A percentile compares a stretch with the other conserved stretches of the same genome.
phyloP scores from a whole-genome alignment of 1,140 invertebrate species.

The Centruroides vittatus region DNA sequence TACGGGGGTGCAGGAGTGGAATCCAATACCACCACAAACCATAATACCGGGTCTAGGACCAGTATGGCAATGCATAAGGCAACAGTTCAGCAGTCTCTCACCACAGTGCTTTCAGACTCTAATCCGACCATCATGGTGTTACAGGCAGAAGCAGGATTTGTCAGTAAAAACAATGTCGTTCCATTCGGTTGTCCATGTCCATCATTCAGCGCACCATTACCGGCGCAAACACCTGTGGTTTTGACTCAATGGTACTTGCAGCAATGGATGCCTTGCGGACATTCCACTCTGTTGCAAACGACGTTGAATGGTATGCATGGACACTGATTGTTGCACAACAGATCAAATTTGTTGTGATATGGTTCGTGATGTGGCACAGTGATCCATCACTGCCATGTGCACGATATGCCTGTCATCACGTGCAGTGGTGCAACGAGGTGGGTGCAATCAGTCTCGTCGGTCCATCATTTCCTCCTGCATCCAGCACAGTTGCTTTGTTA shows the following conservation, averaged over 20 bases:
- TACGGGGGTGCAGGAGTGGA: neutral
- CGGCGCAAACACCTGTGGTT: neutral
- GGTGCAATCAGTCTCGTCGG: neutral
- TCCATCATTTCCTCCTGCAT: neutral
- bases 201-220: neutral
- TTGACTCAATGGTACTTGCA: neutral
- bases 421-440: neutral
- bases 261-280: conserved; percentile 1
- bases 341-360: neutral
- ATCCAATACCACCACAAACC: conserved; percentile 3
- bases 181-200: neutral
- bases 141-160: neutral
- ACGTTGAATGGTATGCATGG: neutral
- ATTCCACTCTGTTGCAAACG: conserved; percentile 1
- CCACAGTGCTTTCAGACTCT: neutral
- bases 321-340: neutral
- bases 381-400: neutral
- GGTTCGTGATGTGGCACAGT: neutral
- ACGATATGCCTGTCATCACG: neutral
- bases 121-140: neutral
- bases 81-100: neutral
- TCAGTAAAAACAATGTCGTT: conserved; percentile 1
- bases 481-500: neutral
- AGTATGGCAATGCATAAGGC: conserved; percentile 1
- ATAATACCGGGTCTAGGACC: neutral